Evolutionary conservation across 2,888 invertebrate genomes (phyloP), one percentile per base, ranked within the genome.

Genomic region (Polyommatus icarus): DNA sequence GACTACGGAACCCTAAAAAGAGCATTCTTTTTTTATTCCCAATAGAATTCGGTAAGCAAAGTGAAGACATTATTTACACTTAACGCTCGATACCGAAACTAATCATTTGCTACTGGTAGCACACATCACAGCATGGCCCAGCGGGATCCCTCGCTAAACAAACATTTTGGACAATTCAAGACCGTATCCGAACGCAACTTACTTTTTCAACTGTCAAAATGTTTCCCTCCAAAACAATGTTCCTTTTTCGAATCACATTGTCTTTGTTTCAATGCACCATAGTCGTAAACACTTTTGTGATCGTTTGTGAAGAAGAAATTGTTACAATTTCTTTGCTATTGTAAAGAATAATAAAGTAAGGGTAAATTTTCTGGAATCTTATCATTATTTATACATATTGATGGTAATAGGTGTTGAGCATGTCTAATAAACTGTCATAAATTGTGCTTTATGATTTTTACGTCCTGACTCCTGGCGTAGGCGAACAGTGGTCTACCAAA

Each of bases 101-200:
- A 93, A 93, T 93, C 84, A 92, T 92, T 89, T 87, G 93, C 93
- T 93, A 93, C 93, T 85, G 92, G 91, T 89, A 88, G 87, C 88
- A 80, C 83, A 83, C 87, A 85, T 87, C 88, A 90, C 89, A 90
- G 86, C 85, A 84, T 81, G 85, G 82, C 87, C 24, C 92, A 87
- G 90, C 91, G 87, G 92, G 92, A 71, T 82, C 81, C 83, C 78
- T 85, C 82, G 87, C 89, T 82, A 82, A 84, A 85, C 84, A 89
- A 85, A 87, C 87, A 87, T 88, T 89, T 92, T 91, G 89, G 86
- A 91, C 91, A 92, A 92, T 89, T 87, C 85, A 84, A 82, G 86
- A 82, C 84, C 84, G 82, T 85, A 83, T 84, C 83, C 84, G 84
- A 87, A 90, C 90, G 90, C 89, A 90, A 89, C 88, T 82, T 79